phyloP scores from a whole-genome alignment of 1,140 invertebrate genomes.

The Bathynomus jamesi region DNA sequence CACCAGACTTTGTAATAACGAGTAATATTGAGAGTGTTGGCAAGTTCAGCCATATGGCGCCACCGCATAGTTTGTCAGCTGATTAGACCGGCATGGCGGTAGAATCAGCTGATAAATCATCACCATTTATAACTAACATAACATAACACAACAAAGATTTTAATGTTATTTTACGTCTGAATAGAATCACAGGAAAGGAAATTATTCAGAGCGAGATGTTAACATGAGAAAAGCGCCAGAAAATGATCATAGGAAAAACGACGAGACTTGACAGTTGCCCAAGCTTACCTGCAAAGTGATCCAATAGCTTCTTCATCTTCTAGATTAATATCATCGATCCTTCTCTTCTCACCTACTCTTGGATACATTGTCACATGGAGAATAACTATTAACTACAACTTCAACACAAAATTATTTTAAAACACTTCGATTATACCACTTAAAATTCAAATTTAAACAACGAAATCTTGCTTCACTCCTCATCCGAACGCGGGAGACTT shows the following conservation, averaged over 20 bases:
- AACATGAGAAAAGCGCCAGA: background rate
- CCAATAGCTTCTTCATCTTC: slow-evolving; percentile 1
- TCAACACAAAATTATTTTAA: background rate
- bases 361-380: background rate
- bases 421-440: background rate
- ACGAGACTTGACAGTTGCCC: background rate
- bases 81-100: background rate
- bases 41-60: background rate
- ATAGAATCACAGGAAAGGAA: too few species aligned
- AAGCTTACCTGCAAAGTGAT: background rate
- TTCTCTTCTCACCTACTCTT: background rate
- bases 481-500: background rate
- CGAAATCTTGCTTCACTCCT: background rate
- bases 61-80: background rate
- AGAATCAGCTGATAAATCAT: background rate
- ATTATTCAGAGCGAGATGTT: background rate
- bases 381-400: background rate
- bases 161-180: background rate
- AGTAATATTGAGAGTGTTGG: too few species aligned
- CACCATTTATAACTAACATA: background rate
- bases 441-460: background rate
- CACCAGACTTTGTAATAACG: too few species aligned
- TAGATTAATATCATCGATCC: background rate
- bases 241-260: background rate
- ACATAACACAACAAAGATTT: background rate